These are phyloP conservation scores for Dinocampus coccinellae DNA, from an alignment of 2,888 invertebrate species.

Conservation along the genomic window DNA sequence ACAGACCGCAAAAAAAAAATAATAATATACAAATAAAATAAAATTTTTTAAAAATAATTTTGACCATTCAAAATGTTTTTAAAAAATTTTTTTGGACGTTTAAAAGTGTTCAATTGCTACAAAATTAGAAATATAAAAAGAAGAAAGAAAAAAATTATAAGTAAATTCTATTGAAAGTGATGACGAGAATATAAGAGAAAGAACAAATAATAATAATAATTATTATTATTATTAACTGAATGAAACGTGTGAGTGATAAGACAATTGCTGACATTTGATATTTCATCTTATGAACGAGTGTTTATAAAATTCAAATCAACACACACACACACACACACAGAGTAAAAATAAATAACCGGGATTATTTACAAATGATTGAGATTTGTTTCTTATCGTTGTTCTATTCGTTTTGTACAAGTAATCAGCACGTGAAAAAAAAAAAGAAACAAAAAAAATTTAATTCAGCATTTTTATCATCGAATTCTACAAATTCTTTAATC, in stretches of 20 bases:
- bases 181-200: no score
- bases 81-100: constrained; percentile 16
- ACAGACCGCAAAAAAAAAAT: no score
- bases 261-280: no score
- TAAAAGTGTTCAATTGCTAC: constrained; percentile 32
- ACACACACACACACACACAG: no score
- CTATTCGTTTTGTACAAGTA: constrained; percentile 59
- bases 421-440: constrained; percentile 16
- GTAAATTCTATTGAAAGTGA: constrained; percentile 3
- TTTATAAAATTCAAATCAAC: no score
- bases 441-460: constrained; percentile 19
- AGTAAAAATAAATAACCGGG: not conserved
- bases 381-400: constrained; percentile 53
- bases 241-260: no score
- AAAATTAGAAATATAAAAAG: no score
- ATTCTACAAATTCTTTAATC: constrained; percentile 11
- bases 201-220: not conserved
- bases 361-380: constrained; percentile 41
- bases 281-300: no score
- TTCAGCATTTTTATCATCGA: constrained; percentile 35
- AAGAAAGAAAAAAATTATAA: not conserved
- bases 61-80: not conserved
- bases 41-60: not conserved
- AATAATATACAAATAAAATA: not conserved
- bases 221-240: no score